Conservation (phyloP, 2,888 invertebrate species). For the Marasmarcha lunaedactyla region DNA sequence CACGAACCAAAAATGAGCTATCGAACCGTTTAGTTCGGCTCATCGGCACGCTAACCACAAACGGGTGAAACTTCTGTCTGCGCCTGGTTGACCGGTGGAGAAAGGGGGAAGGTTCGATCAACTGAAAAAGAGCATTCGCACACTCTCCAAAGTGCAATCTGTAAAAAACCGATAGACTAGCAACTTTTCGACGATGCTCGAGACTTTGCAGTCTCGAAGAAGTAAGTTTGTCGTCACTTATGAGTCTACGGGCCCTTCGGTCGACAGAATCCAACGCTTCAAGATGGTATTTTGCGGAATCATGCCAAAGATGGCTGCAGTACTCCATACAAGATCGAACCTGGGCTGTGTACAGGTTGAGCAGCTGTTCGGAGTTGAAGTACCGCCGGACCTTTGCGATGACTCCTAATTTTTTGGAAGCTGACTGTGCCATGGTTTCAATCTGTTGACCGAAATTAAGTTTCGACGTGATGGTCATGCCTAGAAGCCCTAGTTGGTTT, state of each 20-base stretch:
- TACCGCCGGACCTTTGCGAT: not conserved
- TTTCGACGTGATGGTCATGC: not conserved
- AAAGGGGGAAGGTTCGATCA: too few species aligned
- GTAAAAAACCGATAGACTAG: too few species aligned
- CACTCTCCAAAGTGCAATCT: too few species aligned
- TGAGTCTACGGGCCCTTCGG: not conserved
- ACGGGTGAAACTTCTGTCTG: too few species aligned
- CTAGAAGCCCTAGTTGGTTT: not conserved
- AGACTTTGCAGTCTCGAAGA: not conserved
- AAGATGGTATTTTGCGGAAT: conserved; percentile 1
- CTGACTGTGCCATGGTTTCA: conserved; percentile 1
- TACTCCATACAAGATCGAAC: conserved; percentile 1
- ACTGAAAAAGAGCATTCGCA: too few species aligned
- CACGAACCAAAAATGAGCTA: too few species aligned
- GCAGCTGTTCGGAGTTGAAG: not conserved
- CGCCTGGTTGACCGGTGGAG: too few species aligned
- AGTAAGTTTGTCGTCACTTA: not conserved
- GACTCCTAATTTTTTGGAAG: conserved; percentile 1
- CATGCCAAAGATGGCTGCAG: conserved; percentile 2
- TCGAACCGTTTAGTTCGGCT: too few species aligned
- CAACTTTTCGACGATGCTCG: not conserved
- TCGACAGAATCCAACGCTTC: not conserved
- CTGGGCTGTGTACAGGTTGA: not conserved
- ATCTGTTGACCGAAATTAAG: conserved; percentile 1
- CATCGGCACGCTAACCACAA: too few species aligned